Conservation (phyloP, 2,888 invertebrate species). For the Rhyacophila evoluta region DNA sequence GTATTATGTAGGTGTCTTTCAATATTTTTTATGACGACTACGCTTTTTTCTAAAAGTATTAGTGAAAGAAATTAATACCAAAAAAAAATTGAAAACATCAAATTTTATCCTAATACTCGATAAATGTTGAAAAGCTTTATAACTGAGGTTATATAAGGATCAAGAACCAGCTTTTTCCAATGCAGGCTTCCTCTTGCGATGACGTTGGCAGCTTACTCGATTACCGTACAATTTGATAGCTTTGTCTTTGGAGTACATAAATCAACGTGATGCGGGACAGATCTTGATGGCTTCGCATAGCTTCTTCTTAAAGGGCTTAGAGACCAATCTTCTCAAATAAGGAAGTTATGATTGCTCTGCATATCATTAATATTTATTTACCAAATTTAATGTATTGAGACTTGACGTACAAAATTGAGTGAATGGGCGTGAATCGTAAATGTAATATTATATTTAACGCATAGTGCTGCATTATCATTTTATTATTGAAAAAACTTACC, state of each 20-base stretch:
- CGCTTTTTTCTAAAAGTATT: too few species aligned
- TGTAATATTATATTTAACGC: too few species aligned
- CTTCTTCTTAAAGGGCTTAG: neutral
- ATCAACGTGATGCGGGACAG: slow-evolving; percentile 23
- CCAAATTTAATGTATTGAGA: neutral
- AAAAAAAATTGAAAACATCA: too few species aligned
- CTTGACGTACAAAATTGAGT: neutral
- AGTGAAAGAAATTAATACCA: too few species aligned
- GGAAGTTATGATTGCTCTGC: slow-evolving; percentile 7
- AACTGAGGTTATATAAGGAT: neutral
- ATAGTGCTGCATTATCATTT: too few species aligned
- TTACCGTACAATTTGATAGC: neutral
- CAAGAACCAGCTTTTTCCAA: slow-evolving; percentile 1
- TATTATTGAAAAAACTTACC: too few species aligned
- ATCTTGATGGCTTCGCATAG: neutral
- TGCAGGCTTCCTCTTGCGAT: slow-evolving; percentile 6
- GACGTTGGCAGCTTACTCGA: slow-evolving; percentile 1
- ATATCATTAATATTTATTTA: slow-evolving; percentile 22
- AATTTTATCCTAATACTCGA: too few species aligned
- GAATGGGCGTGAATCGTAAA: neutral
- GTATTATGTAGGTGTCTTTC: too few species aligned
- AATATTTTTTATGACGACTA: too few species aligned
- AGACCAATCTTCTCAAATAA: slow-evolving; percentile 22
- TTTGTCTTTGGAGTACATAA: slow-evolving; percentile 26
- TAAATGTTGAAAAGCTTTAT: neutral